Percentiles rank a stretch among this genome's conserved stretches.
Evolutionary conservation across 2,888 invertebrate species (phyloP).

Genomic region (Eurytoma californica): DNA sequence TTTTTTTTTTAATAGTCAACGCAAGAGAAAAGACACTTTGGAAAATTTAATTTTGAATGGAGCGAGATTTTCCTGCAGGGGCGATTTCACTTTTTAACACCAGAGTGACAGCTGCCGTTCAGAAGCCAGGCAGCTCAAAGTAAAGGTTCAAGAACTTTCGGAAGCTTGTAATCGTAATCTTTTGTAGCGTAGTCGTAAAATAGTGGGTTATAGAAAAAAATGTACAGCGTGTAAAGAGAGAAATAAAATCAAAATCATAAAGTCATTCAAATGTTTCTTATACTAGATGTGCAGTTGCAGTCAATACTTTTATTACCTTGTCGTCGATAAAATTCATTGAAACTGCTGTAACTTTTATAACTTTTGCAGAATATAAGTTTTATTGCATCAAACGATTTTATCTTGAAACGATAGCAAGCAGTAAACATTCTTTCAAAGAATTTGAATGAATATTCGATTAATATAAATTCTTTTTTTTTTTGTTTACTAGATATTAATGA

Average conservation of each 20-base stretch:
- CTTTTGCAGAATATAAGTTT: background rate
- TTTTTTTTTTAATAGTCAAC: conserved; percentile 32
- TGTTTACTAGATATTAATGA: background rate
- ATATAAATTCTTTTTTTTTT: background rate
- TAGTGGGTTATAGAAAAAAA: conserved; percentile 16
- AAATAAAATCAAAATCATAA: conserved; percentile 11
- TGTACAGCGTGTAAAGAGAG: conserved; percentile 5
- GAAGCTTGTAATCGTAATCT: conserved; percentile 37
- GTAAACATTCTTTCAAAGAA: too few relatives aligned
- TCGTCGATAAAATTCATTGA: too few relatives aligned
- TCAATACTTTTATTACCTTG: background rate
- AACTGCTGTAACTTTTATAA: background rate
- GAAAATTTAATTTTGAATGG: conserved; percentile 51
- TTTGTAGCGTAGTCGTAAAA: conserved; percentile 35
- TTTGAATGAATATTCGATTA: too few relatives aligned
- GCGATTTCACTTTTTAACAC: conserved; percentile 35
- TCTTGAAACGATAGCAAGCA: background rate
- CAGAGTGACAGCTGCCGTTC: conserved; percentile 27
- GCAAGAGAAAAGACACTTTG: conserved; percentile 43
- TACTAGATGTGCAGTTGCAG: background rate
- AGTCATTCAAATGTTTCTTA: conserved; percentile 2
- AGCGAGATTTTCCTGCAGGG: conserved; percentile 22
- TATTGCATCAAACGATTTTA: background rate
- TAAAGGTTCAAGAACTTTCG: conserved; percentile 33
- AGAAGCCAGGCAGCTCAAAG: background rate